Evolutionary conservation across 2,797 vertebrate species (phyloP), one percentile per base, ranked within the genome.

Genomic region (Novumbra hubbsi): DNA sequence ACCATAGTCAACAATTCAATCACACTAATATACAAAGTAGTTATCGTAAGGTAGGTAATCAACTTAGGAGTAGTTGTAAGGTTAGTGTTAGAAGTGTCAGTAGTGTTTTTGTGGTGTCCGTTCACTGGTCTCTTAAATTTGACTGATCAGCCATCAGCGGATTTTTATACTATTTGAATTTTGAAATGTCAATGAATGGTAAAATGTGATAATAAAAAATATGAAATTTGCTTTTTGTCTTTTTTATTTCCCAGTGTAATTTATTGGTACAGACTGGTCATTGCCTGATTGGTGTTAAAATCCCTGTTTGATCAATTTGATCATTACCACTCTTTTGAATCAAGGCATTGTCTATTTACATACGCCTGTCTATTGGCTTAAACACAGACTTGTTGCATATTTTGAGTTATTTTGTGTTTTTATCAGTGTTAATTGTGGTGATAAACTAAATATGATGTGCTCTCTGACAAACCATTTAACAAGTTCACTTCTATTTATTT

Each of bases 151-250:
- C 66, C n/a, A 63, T 63, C 41, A 68, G 48, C 48, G 6, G n/a
- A 38, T 38, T 71, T 71, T 71, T 9, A 30, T 55, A 80, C 95
- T 94, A 93, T 94, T 90, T 92, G 93, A 79, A 79, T 92, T 87
- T 92, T 95, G 95, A 94, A 96, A 93, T 97, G 96, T 98, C 85
- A 92, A 93, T 98, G 96, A 96, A 94, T 99, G 96, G 93, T 96
- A 92, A 93, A 92, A 91, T 95, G 91, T 97, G 95, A 95, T 95
- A 99, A 99, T 99, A 99, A 99, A 99, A 96, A 93, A 94, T 98
- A 94, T 99, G 91, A 99, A 98, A 96, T 98, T 95, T 98, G 96
- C 95, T 97, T 96, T 97, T 97, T 98, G 98, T 97, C 97, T 98
- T 96, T 93, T 95, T 97, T 96, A 95, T 97, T 99, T 98, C 94